These are phyloP conservation scores for Henricia sp. DNA, from an alignment of 53 echinoderm and acorn worm genomes.

Conservation along the genomic window DNA sequence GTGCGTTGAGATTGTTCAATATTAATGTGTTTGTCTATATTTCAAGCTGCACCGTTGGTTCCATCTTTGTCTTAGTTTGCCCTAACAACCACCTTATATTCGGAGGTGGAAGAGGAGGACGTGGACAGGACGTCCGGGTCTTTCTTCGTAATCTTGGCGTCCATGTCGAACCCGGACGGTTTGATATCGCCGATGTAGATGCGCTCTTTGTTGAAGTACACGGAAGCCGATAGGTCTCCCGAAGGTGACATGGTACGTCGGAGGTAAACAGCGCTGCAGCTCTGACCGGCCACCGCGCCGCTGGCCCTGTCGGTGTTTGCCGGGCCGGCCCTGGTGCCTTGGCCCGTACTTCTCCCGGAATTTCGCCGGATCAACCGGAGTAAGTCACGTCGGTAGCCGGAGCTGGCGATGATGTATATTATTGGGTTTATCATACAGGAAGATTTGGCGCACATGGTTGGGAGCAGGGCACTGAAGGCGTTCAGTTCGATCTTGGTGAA, in stretches of 20 bases:
- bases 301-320: too few species aligned
- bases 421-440: slow-evolving; percentile 87
- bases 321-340: background rate
- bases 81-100: slow-evolving; percentile 1
- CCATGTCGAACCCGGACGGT: slow-evolving; percentile 51
- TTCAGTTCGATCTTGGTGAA: slow-evolving; percentile 18
- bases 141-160: slow-evolving; percentile 52
- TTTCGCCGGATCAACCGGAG: background rate
- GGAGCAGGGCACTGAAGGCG: slow-evolving; percentile 42
- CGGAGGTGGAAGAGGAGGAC: slow-evolving; percentile 37
- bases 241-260: slow-evolving; percentile 5
- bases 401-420: slow-evolving; percentile 67
- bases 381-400: slow-evolving; percentile 70
- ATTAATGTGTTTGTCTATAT: background rate
- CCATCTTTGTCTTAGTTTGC: background rate
- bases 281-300: background rate
- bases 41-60: background rate
- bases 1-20: too few species aligned
- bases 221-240: slow-evolving; percentile 48
- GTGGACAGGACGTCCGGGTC: slow-evolving; percentile 64
- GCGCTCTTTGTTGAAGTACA: slow-evolving; percentile 77
- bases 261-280: slow-evolving; percentile 3
- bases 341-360: background rate
- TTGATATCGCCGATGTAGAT: slow-evolving; percentile 75
- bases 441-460: slow-evolving; percentile 83